Percentiles rank a stretch among this genome's conserved stretches.
Evolutionary conservation across 2,113 vertebrate species (phyloP).

Genomic region (Coturnix japonica): DNA sequence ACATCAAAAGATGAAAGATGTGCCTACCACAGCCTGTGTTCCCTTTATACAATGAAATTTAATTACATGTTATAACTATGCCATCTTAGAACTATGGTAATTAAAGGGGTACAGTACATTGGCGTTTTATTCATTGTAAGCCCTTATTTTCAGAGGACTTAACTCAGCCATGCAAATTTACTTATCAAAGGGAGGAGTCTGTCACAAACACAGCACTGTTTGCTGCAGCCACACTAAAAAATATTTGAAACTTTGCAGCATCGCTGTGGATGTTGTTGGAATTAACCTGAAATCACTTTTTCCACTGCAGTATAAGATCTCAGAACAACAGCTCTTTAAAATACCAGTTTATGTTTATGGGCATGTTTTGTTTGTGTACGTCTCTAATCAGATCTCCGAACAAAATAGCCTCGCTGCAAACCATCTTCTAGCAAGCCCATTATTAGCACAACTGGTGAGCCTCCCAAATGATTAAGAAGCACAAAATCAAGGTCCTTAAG

Average conservation of each 20-base stretch:
- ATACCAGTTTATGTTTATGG: background rate
- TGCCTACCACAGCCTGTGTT: slow-evolving; percentile 67
- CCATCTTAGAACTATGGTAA: slow-evolving; percentile 58
- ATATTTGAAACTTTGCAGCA: background rate
- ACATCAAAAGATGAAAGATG: slow-evolving; percentile 77
- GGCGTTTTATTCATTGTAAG: slow-evolving; percentile 53
- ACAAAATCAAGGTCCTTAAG: background rate
- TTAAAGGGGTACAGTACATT: slow-evolving; percentile 55
- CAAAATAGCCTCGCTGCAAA: background rate
- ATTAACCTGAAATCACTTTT: background rate
- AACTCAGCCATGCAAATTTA: slow-evolving; percentile 54
- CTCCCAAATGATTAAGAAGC: slow-evolving; percentile 8
- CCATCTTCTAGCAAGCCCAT: background rate
- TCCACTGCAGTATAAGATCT: background rate
- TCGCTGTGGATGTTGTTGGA: background rate
- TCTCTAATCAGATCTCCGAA: background rate
- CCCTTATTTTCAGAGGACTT: slow-evolving; percentile 54
- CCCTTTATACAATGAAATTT: slow-evolving; percentile 74
- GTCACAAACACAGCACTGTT: background rate
- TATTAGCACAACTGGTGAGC: background rate
- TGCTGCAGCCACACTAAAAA: background rate
- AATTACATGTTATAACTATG: slow-evolving; percentile 73
- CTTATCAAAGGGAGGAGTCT: slow-evolving; percentile 26
- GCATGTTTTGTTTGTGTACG: background rate
- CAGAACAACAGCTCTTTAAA: background rate